Percentiles rank a stretch among this genome's conserved stretches.
Conservation (phyloP, 2,113 vertebrate species). For the Entomyzon cyanotis region DNA sequence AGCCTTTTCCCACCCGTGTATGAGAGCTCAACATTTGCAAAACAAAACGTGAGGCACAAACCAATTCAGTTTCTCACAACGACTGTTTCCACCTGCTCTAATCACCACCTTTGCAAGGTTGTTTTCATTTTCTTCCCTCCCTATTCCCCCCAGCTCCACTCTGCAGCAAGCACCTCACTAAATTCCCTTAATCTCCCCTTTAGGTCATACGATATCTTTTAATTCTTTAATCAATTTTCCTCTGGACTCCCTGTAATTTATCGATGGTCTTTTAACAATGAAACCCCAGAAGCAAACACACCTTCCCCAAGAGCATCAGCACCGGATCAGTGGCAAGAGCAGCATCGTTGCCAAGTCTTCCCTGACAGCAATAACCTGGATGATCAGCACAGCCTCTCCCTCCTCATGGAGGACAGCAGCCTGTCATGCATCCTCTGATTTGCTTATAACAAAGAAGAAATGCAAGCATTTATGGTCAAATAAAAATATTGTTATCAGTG, state of each 20-base stretch:
- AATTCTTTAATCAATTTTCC: conserved; percentile 49
- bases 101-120: neutral
- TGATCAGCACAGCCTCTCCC: neutral
- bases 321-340: neutral
- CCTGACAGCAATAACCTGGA: fast-evolving
- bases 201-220: neutral
- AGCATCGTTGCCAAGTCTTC: fast-evolving
- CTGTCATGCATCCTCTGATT: neutral
- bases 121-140: neutral
- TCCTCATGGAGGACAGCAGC: neutral
- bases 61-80: neutral
- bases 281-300: neutral
- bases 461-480: neutral
- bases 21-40: neutral
- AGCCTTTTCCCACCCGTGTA: fast-evolving
- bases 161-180: neutral
- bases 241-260: conserved; percentile 11
- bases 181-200: conserved; percentile 37
- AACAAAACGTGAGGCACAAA: neutral
- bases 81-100: neutral
- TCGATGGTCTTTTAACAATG: neutral
- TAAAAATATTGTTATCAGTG: neutral
- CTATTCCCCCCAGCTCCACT: fast-evolving
- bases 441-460: neutral
- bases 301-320: neutral